Evolutionary conservation across 2,888 invertebrate species (phyloP), one percentile per base, ranked within the genome.

Genomic region (Lasioglossum lativentre): DNA sequence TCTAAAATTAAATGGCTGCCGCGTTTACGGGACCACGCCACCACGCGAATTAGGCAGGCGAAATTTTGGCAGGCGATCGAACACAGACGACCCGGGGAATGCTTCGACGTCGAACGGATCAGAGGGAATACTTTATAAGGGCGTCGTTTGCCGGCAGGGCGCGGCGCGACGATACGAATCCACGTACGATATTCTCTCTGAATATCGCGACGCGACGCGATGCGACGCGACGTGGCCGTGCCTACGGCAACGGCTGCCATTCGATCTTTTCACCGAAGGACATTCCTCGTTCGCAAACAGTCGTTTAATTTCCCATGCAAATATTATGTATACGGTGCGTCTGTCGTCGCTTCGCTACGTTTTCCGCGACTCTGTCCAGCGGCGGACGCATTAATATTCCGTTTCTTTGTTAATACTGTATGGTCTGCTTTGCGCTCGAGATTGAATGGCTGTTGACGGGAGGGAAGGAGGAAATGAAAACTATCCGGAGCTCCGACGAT

Each of bases 241-340:
- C 93, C 92, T 89, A 91, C 92, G 93, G 93, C 92, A 90, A 90
- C 59, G 75, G 38, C 38, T 52, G 76, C 80, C 72, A 80, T 90
- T 87, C 93, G 91, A 93, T 93, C 93, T 93, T 92, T 92, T 92
- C 93, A 83, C 83, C 90, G 86, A 83, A 91, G 91, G 91, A 92
- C 93, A 91, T 92, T 92, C 90, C 90, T 89, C 86, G 92, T 94
- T 91, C 91, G 94, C 94, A 94, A 94, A 95, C 94, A 94, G 92
- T 92, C 93, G 92, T 94, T 94, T 95, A 95, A 95, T 95, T 95
- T 94, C 93, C 92, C 92, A 93, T 94, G 94, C 94, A 95, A 95
- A 95, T 94, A 95, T 93, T 90, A 91, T 89, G 90, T 91, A 91
- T 70, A 78, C 83, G 73, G 80, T 85, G 83, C 84, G 87, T 83